Conservation (phyloP, 2,888 invertebrate species). For the Oeneis ivallda region DNA sequence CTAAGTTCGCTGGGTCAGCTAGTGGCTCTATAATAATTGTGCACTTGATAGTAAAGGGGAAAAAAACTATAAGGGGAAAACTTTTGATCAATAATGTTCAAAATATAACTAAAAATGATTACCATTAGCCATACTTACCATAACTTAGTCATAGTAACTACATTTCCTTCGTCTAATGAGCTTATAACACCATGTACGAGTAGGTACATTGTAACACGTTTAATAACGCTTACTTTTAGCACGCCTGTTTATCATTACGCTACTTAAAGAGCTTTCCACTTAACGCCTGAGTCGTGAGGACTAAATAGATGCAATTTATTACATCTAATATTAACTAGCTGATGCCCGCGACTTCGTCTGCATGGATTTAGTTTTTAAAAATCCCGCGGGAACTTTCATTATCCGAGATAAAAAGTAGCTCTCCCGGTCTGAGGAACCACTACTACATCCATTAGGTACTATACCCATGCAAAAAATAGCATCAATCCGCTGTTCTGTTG, state of each 20-base stretch:
- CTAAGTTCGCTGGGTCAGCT: too few relatives aligned
- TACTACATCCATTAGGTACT: too few relatives aligned
- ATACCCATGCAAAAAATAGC: too few relatives aligned
- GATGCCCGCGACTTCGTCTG: too few relatives aligned
- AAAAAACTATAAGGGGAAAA: too few relatives aligned
- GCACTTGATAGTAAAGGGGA: too few relatives aligned
- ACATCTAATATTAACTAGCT: conserved; percentile 58
- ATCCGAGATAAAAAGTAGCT: too few relatives aligned
- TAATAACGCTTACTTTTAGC: conserved; percentile 38
- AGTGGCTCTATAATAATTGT: too few relatives aligned
- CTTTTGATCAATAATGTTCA: background rate
- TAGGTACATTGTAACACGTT: conserved; percentile 36
- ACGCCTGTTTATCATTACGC: conserved; percentile 42
- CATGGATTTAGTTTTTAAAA: too few relatives aligned
- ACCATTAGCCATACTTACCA: background rate
- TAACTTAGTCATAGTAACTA: background rate
- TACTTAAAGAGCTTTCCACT: conserved; percentile 43
- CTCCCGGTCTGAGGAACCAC: too few relatives aligned
- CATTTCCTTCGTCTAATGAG: conserved; percentile 25
- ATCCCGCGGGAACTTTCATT: too few relatives aligned
- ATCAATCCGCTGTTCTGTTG: too few relatives aligned
- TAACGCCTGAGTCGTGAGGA: conserved; percentile 58
- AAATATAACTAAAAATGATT: background rate
- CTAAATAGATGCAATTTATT: conserved; percentile 68
- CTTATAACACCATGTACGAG: conserved; percentile 3